Percentiles rank a stretch among this genome's conserved stretches.
phyloP scores from a whole-genome alignment of 2,797 vertebrate genomes.

The Chaunax sp. region DNA sequence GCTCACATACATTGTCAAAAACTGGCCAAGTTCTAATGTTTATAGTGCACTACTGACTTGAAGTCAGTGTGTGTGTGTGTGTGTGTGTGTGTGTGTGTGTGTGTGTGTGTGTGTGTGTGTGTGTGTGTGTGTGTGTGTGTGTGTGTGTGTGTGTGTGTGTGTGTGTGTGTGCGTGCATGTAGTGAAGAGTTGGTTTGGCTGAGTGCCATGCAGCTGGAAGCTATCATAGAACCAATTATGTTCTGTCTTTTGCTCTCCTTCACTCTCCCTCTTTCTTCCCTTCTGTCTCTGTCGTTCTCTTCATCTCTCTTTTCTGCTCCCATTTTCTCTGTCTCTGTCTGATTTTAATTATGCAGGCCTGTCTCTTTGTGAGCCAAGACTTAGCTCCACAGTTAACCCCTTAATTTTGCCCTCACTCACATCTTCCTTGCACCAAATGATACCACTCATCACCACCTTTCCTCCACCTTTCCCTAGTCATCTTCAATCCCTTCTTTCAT shows the following conservation, averaged over 20 bases:
- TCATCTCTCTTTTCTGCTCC: constrained; percentile 64
- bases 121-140: constrained; percentile 19
- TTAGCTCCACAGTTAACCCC: constrained; percentile 48
- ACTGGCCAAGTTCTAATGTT: constrained; percentile 49
- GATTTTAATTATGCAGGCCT: constrained; percentile 68
- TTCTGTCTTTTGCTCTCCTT: constrained; percentile 85
- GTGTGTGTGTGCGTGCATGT: constrained; percentile 30
- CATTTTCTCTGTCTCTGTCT: constrained; percentile 66
- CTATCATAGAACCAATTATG: constrained; percentile 96
- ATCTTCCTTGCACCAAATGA: constrained; percentile 5
- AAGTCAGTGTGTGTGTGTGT: constrained; percentile 26
- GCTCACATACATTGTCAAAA: constrained; percentile 59
- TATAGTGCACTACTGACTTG: constrained; percentile 51
- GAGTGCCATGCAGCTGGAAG: constrained; percentile 92
- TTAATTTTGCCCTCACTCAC: constrained; percentile 21
- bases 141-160: background rate
- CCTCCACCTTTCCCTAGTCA: constrained; percentile 3
- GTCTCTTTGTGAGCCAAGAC: constrained; percentile 48
- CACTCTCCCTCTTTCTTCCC: constrained; percentile 50
- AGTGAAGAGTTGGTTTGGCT: constrained; percentile 82
- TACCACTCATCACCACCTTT: constrained; percentile 18
- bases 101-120: constrained; percentile 31
- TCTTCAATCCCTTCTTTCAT: constrained; percentile 26
- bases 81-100: constrained; percentile 21
- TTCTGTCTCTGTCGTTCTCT: constrained; percentile 49